Evolutionary conservation across 2,797 vertebrate genomes (phyloP), one percentile per base, ranked within the genome.

Genomic region (Rhynchonycteris naso): DNA sequence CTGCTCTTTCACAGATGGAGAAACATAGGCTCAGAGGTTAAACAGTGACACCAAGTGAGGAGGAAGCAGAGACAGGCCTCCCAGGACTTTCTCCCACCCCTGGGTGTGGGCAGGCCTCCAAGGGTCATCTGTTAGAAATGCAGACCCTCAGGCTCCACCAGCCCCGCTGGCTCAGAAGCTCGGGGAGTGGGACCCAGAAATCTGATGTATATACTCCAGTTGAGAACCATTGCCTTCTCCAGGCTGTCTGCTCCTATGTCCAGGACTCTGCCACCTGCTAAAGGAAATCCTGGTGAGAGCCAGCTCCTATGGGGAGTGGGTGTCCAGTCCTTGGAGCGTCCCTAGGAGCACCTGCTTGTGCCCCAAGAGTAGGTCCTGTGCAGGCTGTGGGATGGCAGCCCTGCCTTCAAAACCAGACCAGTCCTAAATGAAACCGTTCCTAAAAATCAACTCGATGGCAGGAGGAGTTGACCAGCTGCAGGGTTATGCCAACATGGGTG

Each of bases 11-110:
- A 43, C 7, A 66, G 65, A 33, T 14, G 11, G 30, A 63, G 9
- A 90, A 71, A 92, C 59, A 75, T 69, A 92, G 59, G 13, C 58
- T 54, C 47, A 47, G 76, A n/a, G 3, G n/a, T 54, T 78, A 54
- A 92, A 54, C 6, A 15, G 4, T 4, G 12, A 54, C 15, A 19
- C 24, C 21, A 52, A 43, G 10, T 21, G 2, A 2, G 58, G 63
- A 78, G 52, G 66, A 35, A 16, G 14, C 38, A 54, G 12, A n/a
- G 43, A 74, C 8, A 16, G 26, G 59, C 28, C 15, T 85, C 54
- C 30, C 35, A 50, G 7, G 63, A 38, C 8, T 4, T 22, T 63
- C 22, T 65, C 50, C 9, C 9, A 5, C 19, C 14, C 5, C 18
- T 21, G 18, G 12, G 12, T 22, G 14, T 9, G 0, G 18, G 13